Evolutionary conservation across 1,140 invertebrate genomes (phyloP).

Genomic region (Microplitis demolitor): DNA sequence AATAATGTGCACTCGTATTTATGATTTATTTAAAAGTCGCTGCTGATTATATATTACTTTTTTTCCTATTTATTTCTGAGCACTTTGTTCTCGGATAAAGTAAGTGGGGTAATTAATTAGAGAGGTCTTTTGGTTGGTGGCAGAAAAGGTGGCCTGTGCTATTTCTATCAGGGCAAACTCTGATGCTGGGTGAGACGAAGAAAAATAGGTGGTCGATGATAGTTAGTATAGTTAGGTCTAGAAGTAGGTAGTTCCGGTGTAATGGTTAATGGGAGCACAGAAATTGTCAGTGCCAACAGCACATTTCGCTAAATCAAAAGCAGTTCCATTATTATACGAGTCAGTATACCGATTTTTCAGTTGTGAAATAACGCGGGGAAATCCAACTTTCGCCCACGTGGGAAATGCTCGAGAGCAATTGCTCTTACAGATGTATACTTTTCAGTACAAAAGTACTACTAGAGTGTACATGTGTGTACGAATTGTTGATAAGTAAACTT

Average conservation of each 20-base stretch:
- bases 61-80: slow-evolving; percentile 37
- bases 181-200: not conserved
- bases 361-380: slow-evolving; percentile 1
- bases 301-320: slow-evolving; percentile 58
- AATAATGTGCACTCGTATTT: too few relatives aligned
- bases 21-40: not conserved
- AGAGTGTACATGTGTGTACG: too few relatives aligned
- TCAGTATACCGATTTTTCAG: not conserved
- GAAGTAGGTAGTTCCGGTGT: slow-evolving; percentile 23
- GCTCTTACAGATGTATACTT: not conserved
- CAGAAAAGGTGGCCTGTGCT: not conserved
- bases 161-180: too few relatives aligned
- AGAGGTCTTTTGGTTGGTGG: slow-evolving; percentile 29
- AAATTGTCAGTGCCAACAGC: slow-evolving; percentile 54
- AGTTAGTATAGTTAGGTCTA: slow-evolving; percentile 15
- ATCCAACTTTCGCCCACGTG: slow-evolving; percentile 1
- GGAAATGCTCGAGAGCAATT: slow-evolving; percentile 22
- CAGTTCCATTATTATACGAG: slow-evolving; percentile 31
- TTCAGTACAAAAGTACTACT: too few relatives aligned
- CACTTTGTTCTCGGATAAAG: slow-evolving; percentile 22
- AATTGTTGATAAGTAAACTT: too few relatives aligned
- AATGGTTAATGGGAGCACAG: slow-evolving; percentile 43
- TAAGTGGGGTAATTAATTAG: slow-evolving; percentile 49
- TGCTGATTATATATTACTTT: not conserved
- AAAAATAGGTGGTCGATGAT: not conserved